A percentile compares a stretch with the other conserved stretches of the same genome.
Evolutionary conservation across 2,888 invertebrate species (phyloP).

Genomic region (Ochlodes sylvanus): DNA sequence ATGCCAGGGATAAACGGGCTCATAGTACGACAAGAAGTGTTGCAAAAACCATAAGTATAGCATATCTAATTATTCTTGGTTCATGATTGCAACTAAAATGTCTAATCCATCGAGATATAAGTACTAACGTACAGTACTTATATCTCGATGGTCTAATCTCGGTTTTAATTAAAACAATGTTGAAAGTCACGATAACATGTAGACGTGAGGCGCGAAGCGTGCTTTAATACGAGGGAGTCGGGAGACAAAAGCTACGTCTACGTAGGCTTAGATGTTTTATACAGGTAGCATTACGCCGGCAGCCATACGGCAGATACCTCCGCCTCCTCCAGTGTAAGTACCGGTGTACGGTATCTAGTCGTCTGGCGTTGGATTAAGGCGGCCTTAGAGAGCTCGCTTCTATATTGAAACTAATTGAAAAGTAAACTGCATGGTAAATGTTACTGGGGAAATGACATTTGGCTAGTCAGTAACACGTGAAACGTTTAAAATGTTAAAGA

Average conservation of each 20-base stretch:
- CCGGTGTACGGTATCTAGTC: conserved; percentile 29
- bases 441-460: no score
- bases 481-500: no score
- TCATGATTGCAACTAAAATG: no score
- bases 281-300: conserved; percentile 15
- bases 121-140: no score
- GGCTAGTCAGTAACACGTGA: no score
- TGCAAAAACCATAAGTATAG: no score
- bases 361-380: conserved; percentile 35
- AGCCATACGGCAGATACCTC: conserved; percentile 17
- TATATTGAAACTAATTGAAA: background rate
- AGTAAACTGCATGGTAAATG: no score
- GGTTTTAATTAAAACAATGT: background rate
- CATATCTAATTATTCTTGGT: no score
- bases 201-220: background rate
- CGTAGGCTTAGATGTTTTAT: conserved; percentile 25
- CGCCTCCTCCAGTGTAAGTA: background rate
- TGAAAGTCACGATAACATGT: background rate
- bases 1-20: no score
- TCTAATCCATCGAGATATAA: no score
- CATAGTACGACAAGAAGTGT: no score
- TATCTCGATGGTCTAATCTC: no score
- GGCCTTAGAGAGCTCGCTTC: conserved; percentile 12
- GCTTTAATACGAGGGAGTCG: background rate
- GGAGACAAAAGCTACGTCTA: background rate